Evolutionary conservation across 2,888 invertebrate species (phyloP), one percentile per base, ranked within the genome.

Genomic region (Ennomos quercinarius): DNA sequence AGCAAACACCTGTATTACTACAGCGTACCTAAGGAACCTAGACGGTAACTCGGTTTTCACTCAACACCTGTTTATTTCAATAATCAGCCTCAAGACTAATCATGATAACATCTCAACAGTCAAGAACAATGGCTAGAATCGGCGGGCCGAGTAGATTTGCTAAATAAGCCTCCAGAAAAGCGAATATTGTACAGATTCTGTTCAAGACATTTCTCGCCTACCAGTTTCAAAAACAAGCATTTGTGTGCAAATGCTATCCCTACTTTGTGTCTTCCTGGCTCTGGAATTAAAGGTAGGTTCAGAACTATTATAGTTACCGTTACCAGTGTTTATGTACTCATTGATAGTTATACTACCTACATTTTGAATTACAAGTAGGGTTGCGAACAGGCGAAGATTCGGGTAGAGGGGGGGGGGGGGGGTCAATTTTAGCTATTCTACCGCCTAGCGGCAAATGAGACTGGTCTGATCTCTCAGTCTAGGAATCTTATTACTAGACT

Each of bases 1-100:
- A 83, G 84, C 66, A 86, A 83, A 63, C 83, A 88, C 66, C 77
- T 91, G 41, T 86, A 84, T 61, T 91, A 77, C 63, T 91, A 84
- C 58, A 77, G 83, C 49, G 75, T 89, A n/a, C 91, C 91, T 1
- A 89, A 86, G 64, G 87, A 87, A 58, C 74, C 68, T 63, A 62
- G 78, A 50, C 78, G 91, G 91, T 90, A 66, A 66, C 73, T 58
- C 11, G 8, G 8, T 34, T n/a, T 12, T 12, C 9, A n/a, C n/a
- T 8, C 34, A n/a, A 27, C 1, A 43, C n/a, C 27, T n/a, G 10
- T 43, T 10, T 2, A 2, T 17, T 17, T 17, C 34, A 10, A n/a
- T 5, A 27, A 43, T 9, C n/a, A n/a, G 8, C 6, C 6, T 34
- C 11, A 27, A 9, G 4, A 56, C 43, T 40, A 36, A 2, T 35